Base-by-base conservation (phyloP, 2,113 vertebrate species). In the Lophochroa leadbeateri region DNA sequence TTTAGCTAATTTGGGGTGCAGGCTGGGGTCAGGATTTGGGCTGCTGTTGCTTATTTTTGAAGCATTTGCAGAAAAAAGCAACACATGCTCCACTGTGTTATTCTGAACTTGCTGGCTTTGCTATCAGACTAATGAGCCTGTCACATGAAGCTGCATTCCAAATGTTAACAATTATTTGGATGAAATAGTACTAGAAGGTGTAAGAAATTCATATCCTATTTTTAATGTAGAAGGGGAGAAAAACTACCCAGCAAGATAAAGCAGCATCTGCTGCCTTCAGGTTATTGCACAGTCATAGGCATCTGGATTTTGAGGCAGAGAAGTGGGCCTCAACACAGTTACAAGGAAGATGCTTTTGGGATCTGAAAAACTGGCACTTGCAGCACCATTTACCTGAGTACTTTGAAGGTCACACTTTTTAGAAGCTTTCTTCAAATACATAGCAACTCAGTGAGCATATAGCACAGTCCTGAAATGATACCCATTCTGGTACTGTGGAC, bases 271-370 rank as follows among this genome's bases (percentile, higher is more conserved):
- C 80, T 93, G 33, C 64, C 72, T 94, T 88, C 44, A 64, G 57
- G 53, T 90, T 90, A 27, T 50, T 80, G 49, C 37, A 77, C 17
- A 57, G 17, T 37, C 53, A 37, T 43, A 75, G 57, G 47, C 29
- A 67, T 50, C 64, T 72, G 57, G 71, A 69, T 69, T 92, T 86
- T 44, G 77, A 53, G 53, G 57, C 61, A 76, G 78, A 76, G 41
- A 95, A 96, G 94, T 14, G 57, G 68, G 24, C 64, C 71, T 91
- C 83, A 7, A 5, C 46, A 35, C 88, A 95, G 70, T 96, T 79
- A 95, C 69, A 88, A 61, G 64, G 57, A 64, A 78, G 69, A 37
- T 35, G 8, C 77, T 81, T 39, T 4, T 33, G 90, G 69, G 70
- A 86, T 84, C 72, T 75, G 71, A 50, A 74, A 88, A 84, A 10